A percentile compares a stretch with the other conserved stretches of the same genome.
These are phyloP conservation scores for Pachyuromys duprasi DNA, from an alignment of 2,797 vertebrate genomes.

Conservation along the genomic window DNA sequence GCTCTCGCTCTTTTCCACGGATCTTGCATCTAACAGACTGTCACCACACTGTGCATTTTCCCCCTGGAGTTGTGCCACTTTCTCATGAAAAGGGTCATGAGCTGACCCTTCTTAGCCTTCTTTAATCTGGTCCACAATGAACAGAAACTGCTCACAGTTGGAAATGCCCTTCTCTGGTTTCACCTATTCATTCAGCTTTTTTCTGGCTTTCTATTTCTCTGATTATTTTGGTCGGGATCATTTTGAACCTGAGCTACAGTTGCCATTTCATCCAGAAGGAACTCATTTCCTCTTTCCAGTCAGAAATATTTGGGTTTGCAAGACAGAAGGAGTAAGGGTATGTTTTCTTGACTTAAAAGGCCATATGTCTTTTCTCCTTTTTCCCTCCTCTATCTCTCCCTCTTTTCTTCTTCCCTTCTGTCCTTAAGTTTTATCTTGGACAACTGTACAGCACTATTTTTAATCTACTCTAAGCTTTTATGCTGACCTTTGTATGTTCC, in stretches of 20 bases:
- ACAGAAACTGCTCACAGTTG: background rate
- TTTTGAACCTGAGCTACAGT: background rate
- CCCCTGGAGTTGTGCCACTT: background rate
- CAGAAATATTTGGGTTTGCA: slow-evolving; percentile 39
- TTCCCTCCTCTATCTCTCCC: too few species aligned
- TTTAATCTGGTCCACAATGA: background rate
- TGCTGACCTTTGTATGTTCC: background rate
- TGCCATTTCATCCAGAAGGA: slow-evolving; percentile 27
- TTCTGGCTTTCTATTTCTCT: background rate
- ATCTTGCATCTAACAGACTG: background rate
- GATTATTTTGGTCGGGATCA: background rate
- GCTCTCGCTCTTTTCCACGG: background rate
- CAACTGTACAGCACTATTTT: slow-evolving; percentile 23
- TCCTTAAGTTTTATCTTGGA: background rate
- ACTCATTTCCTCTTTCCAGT: slow-evolving; percentile 43
- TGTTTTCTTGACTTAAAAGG: slow-evolving; percentile 8
- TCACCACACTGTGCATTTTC: accelerated
- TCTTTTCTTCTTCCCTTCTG: background rate
- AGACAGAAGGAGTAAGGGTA: background rate
- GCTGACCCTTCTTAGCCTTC: background rate
- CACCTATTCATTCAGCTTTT: background rate
- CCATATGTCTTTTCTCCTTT: background rate
- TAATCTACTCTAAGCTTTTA: background rate
- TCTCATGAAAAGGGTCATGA: background rate
- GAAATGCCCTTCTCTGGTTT: background rate